phyloP scores from a whole-genome alignment of 2,113 vertebrate genomes.

The Malurus alboscapulatus region DNA sequence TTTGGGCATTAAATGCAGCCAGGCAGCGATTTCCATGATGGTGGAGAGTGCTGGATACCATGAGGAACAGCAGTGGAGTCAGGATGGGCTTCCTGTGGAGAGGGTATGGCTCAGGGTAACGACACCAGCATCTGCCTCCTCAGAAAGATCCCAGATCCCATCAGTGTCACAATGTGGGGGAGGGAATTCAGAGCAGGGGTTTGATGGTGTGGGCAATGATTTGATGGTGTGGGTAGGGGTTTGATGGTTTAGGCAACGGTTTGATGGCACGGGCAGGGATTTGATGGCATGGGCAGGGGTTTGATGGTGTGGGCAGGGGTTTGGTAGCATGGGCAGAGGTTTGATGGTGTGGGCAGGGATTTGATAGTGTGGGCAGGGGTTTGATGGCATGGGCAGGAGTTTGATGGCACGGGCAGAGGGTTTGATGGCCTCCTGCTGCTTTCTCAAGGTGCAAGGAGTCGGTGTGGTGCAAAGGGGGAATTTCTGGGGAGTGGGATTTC shows the following conservation, averaged over 20 bases:
- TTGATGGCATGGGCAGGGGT: neutral
- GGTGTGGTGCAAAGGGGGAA: accelerated
- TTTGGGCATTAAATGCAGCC: neutral
- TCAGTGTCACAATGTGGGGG: neutral
- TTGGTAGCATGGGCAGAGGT: no score
- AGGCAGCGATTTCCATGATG: neutral
- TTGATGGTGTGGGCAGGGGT: no score
- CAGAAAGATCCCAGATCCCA: neutral
- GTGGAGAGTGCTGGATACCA: neutral
- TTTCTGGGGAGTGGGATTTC: neutral
- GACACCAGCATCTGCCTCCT: constrained; percentile 2
- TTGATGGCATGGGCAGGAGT: neutral
- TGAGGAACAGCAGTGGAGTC: neutral
- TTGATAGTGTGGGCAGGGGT: neutral
- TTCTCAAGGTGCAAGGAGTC: neutral
- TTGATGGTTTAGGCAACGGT: neutral
- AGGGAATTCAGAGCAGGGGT: neutral
- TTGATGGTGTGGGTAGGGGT: neutral
- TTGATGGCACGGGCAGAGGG: neutral
- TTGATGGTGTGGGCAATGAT: neutral
- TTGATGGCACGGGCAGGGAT: neutral
- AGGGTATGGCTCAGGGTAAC: accelerated
- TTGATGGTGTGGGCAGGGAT: no score
- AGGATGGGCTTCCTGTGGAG: neutral
- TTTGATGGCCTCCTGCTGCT: neutral